Conservation (phyloP, 2,888 invertebrate species). For the Philopedon plagiatum region DNA sequence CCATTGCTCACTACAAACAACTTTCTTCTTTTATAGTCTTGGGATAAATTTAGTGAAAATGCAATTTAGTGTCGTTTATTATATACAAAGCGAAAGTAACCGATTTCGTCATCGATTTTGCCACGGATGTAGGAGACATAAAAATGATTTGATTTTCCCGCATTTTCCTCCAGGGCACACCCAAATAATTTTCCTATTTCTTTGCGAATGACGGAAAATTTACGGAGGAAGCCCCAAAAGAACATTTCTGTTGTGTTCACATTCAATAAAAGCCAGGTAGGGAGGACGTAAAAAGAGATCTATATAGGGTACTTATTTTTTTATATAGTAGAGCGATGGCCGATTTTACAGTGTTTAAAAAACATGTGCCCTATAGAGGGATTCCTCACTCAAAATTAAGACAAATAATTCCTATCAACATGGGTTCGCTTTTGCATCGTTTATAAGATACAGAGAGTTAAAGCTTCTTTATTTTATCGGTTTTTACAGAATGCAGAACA, state of each 20-base stretch:
- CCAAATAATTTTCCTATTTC: constrained; percentile 10
- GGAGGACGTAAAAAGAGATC: neutral
- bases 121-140: constrained; percentile 12
- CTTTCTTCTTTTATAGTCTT: neutral
- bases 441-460: too few species aligned
- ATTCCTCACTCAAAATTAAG: too few species aligned
- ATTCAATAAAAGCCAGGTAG: neutral
- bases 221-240: neutral
- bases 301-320: neutral
- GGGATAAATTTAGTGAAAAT: neutral
- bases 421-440: too few species aligned
- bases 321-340: neutral
- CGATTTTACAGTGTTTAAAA: too few species aligned
- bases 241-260: constrained; percentile 1
- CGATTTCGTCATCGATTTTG: constrained; percentile 7
- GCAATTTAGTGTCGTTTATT: constrained; percentile 7
- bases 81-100: constrained; percentile 4
- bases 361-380: too few species aligned
- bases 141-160: constrained; percentile 29
- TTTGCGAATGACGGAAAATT: neutral
- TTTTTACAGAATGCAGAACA: too few species aligned
- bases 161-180: constrained; percentile 17
- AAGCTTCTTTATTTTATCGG: too few species aligned
- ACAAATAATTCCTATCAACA: too few species aligned
- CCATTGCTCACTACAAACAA: too few species aligned